Evolutionary conservation across 2,113 vertebrate genomes (phyloP).

Genomic region (Leucoraja erinaceus): DNA sequence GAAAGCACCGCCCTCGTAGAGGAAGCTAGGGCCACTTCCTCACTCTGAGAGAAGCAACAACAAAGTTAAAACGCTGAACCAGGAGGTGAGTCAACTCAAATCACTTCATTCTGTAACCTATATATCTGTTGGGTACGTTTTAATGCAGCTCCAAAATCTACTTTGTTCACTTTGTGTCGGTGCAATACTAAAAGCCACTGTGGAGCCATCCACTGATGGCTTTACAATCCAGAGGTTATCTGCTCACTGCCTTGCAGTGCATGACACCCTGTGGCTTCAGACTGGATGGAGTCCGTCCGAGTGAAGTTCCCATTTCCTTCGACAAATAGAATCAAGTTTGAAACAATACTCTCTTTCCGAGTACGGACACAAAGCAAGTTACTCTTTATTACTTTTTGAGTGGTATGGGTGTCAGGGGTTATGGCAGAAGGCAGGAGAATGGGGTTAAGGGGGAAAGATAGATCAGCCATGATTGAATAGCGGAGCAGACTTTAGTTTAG

Average conservation of each 20-base stretch:
- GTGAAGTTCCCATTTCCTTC: not conserved
- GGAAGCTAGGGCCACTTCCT: constrained; percentile 13
- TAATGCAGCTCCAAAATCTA: not conserved
- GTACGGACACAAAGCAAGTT: not conserved
- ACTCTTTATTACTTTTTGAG: too few relatives aligned
- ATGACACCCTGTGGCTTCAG: not conserved
- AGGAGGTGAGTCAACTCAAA: not conserved
- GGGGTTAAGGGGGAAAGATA: too few relatives aligned
- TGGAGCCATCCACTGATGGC: not conserved
- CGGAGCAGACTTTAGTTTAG: too few relatives aligned
- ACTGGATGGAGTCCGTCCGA: not conserved
- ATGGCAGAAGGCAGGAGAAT: too few relatives aligned
- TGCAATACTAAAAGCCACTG: not conserved
- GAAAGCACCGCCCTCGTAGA: constrained; percentile 1
- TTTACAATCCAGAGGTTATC: not conserved
- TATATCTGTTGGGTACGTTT: not conserved
- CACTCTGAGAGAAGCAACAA: not conserved
- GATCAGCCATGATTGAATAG: too few relatives aligned
- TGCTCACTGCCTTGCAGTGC: not conserved
- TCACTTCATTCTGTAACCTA: not conserved
- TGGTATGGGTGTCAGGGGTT: too few relatives aligned
- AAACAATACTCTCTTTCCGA: not conserved
- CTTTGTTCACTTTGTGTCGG: not conserved
- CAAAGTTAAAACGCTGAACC: not conserved
- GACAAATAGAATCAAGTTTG: not conserved